Conservation (phyloP, 2,113 vertebrate species). For the Zapornia atra region DNA sequence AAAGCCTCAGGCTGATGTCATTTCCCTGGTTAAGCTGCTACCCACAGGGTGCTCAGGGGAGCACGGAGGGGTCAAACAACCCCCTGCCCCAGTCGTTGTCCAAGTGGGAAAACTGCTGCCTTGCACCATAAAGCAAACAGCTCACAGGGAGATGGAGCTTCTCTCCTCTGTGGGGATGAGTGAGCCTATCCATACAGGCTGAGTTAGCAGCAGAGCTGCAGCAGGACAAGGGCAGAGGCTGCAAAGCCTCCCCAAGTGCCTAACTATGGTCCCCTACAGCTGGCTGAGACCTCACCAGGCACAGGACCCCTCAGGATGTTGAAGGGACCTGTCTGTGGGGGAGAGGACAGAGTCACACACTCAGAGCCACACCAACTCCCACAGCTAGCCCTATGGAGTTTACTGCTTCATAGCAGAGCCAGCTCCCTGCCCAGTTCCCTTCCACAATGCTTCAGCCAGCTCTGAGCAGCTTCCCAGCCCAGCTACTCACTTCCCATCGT, state of each 20-base stretch:
- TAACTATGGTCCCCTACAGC: not conserved
- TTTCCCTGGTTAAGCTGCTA: not conserved
- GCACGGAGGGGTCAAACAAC: not conserved
- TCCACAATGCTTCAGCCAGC: not conserved
- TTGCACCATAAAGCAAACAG: not conserved
- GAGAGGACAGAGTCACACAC: not conserved
- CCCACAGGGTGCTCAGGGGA: not conserved
- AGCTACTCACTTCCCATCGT: slow-evolving; percentile 92
- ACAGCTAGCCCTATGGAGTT: not conserved
- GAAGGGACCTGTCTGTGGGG: not conserved
- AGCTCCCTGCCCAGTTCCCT: not conserved
- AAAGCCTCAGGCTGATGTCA: not conserved
- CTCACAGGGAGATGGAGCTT: not conserved
- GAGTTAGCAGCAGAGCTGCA: not conserved
- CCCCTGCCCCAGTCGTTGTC: not conserved
- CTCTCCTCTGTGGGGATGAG: not conserved
- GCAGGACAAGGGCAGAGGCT: not conserved
- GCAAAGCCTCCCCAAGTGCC: not conserved
- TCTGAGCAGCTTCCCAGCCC: not conserved
- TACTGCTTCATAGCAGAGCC: not conserved
- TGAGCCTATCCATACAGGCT: not conserved
- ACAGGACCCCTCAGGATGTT: not conserved
- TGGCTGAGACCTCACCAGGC: not conserved
- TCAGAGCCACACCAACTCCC: not conserved
- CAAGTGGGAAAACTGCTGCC: not conserved